These are phyloP conservation scores for Scomber scombrus DNA, from an alignment of 2,113 vertebrate species.

Conservation along the genomic window DNA sequence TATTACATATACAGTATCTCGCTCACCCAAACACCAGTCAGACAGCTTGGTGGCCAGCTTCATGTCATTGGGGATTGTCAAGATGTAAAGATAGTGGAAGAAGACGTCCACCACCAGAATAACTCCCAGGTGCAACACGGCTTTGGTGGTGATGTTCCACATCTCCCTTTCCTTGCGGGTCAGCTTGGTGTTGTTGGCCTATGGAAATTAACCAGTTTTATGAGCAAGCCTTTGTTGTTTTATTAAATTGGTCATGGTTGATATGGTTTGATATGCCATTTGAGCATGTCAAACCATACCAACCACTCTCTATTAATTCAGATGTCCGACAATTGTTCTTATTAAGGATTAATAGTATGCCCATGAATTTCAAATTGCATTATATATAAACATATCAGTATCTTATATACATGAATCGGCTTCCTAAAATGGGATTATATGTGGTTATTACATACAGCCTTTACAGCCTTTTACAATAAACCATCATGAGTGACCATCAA, in stretches of 20 bases:
- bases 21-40: conserved; percentile 94
- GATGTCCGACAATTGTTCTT: too few species aligned
- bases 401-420: background rate
- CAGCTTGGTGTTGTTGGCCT: conserved; percentile 89
- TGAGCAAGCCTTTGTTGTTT: background rate
- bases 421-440: background rate
- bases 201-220: conserved; percentile 16
- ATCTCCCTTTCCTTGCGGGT: conserved; percentile 90
- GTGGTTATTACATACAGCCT: conserved; percentile 6
- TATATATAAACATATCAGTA: background rate
- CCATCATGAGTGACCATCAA: background rate
- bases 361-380: background rate
- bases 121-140: conserved; percentile 85
- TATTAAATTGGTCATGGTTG: background rate
- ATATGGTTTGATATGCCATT: background rate
- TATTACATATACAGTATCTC: background rate
- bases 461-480: background rate
- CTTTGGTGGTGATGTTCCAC: conserved; percentile 90
- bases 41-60: conserved; percentile 90
- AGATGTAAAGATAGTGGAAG: conserved; percentile 98
- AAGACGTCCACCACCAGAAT: conserved; percentile 91
- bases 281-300: background rate
- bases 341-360: too few species aligned
- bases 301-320: background rate
- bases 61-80: conserved; percentile 94